Base-by-base conservation (phyloP, 2,113 vertebrate species). In the Oreochromis niloticus region DNA sequence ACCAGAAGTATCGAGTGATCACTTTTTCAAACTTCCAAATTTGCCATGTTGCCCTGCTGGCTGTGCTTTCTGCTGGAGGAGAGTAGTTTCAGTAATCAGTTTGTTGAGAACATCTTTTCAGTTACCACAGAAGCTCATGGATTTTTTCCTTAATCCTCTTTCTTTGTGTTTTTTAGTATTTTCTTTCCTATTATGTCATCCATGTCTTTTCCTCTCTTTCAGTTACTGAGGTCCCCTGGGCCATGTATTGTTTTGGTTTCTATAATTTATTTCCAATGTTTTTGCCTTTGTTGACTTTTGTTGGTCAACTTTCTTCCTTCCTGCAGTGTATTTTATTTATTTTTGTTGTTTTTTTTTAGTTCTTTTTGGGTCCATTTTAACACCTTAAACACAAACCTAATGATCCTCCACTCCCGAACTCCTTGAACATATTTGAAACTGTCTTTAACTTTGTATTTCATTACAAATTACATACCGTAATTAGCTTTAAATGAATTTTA, bases 1-100 rank as follows among this genome's bases (percentile, higher is more conserved):
- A 93, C 43, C 32, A 84, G 13, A 55, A 4, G 80, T 85, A 92
- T 93, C 78, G 22, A 71, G 82, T 92, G 84, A 79, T 85, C 17
- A 3, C 84, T 84, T 14, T 80, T 83, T 46, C 36, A 86, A 89
- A 82, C 61, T 63, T 32, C 4, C 13, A 22, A 55, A 92, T 56
- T 55, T 54, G 80, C 78, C 24, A 10, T n/a, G 81, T 48, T 16
- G 41, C 56, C 36, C 16, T n/a, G 61, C 66, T 34, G 46, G 39
- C 34, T 54, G 32, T 10, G 22, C 59, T 19, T 87, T 17, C 6
- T 9, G 41, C 41, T 80, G 22, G 81, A 59, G 36, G 24, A 3
- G 3, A 32, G n/a, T 2, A 7, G n/a, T 71, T 48, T 68, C 36
- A 68, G 63, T 46, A 32, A 83, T 84, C 6, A 5, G 19, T 78